Evolutionary conservation across 2,888 invertebrate genomes (phyloP).

Genomic region (Lottia scabra): DNA sequence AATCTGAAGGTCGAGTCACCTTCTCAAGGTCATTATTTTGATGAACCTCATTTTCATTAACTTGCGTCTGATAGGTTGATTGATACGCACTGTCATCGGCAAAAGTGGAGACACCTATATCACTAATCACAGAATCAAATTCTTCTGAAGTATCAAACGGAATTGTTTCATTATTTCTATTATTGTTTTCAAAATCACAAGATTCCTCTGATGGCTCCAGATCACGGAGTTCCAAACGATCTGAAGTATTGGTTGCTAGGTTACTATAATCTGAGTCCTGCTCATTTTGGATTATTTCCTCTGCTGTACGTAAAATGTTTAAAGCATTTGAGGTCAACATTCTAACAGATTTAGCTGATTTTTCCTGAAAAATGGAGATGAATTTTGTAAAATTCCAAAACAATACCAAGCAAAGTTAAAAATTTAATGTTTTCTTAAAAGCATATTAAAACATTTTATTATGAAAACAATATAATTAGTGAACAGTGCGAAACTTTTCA

Average conservation of each 20-base stretch:
- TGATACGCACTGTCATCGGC: not conserved
- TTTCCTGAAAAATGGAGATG: constrained; percentile 40
- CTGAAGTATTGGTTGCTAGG: constrained; percentile 37
- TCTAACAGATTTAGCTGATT: constrained; percentile 48
- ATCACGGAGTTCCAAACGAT: not conserved
- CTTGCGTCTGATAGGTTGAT: not conserved
- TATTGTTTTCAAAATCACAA: not conserved
- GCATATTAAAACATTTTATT: not conserved
- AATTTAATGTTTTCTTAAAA: no score
- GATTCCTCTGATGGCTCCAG: constrained; percentile 17
- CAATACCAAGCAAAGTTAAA: no score
- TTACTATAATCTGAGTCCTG: constrained; percentile 22
- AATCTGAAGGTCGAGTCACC: not conserved
- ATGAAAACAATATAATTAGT: not conserved
- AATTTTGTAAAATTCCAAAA: not conserved
- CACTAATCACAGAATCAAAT: constrained; percentile 6
- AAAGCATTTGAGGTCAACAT: constrained; percentile 51
- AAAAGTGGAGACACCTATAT: not conserved
- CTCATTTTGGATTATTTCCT: constrained; percentile 40
- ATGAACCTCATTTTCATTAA: not conserved
- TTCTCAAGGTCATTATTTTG: not conserved
- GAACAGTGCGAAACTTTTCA: not conserved
- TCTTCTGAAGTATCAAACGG: not conserved
- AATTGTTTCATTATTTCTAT: constrained; percentile 5
- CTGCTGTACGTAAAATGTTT: constrained; percentile 47